Evolutionary conservation across 2,888 invertebrate species (phyloP).

Genomic region (Eucera pruinosa): DNA sequence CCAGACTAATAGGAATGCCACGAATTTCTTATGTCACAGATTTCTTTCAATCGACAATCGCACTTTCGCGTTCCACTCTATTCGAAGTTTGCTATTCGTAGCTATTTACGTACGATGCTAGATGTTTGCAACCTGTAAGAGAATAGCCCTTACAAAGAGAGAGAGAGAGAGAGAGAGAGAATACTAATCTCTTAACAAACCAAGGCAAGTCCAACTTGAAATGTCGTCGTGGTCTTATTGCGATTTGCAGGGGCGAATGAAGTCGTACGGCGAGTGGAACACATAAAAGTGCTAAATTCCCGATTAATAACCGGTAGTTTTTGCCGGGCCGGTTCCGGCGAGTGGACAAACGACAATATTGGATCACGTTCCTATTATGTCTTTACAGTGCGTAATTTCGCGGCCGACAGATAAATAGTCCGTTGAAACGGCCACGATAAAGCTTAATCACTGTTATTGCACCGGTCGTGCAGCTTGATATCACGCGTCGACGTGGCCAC

Average conservation of each 20-base stretch:
- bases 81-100: background rate
- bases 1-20: slow-evolving; percentile 45
- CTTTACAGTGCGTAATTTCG: slow-evolving; percentile 66
- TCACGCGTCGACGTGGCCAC: slow-evolving; percentile 23
- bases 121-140: no score
- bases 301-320: slow-evolving; percentile 58
- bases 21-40: slow-evolving; percentile 37
- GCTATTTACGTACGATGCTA: background rate
- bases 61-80: background rate
- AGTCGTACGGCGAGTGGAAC: slow-evolving; percentile 42
- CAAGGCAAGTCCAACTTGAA: background rate
- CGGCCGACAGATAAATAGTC: slow-evolving; percentile 60
- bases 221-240: background rate
- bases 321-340: slow-evolving; percentile 31
- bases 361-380: slow-evolving; percentile 64
- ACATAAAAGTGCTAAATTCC: slow-evolving; percentile 48
- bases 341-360: slow-evolving; percentile 56
- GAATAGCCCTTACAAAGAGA: no score
- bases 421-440: slow-evolving; percentile 61
- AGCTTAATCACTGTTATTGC: slow-evolving; percentile 71
- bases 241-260: slow-evolving; percentile 24
- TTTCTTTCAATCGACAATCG: background rate
- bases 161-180: no score
- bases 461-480: slow-evolving; percentile 56
- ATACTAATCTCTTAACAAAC: background rate